Conservation (phyloP, 1,140 invertebrate genomes). For the Plectrocnemia conspersa region DNA sequence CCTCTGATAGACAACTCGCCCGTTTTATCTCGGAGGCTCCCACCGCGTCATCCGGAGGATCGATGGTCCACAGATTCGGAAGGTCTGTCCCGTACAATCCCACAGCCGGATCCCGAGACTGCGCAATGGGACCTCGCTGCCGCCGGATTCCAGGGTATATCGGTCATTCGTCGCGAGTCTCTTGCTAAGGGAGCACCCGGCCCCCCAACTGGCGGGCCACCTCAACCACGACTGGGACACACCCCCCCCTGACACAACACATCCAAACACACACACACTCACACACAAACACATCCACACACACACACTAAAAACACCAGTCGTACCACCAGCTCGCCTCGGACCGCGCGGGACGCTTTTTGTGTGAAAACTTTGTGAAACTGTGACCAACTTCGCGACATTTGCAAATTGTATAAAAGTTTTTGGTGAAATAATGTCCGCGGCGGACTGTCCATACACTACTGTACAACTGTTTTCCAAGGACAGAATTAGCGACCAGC, state of each 20-base stretch:
- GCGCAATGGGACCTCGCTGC: constrained; percentile 19
- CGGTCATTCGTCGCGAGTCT: constrained; percentile 34
- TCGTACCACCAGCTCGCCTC: not conserved
- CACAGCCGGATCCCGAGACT: too few species aligned
- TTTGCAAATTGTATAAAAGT: not conserved
- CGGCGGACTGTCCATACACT: too few species aligned
- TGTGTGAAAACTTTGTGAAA: not conserved
- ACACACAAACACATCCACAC: too few species aligned
- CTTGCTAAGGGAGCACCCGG: constrained; percentile 24
- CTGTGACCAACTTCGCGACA: not conserved
- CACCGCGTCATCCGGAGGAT: not conserved
- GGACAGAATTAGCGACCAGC: too few species aligned
- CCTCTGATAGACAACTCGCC: too few species aligned
- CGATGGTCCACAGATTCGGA: not conserved
- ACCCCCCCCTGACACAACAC: not conserved
- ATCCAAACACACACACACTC: too few species aligned
- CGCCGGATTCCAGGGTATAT: constrained; percentile 26
- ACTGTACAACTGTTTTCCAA: too few species aligned
- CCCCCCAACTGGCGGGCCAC: constrained; percentile 12
- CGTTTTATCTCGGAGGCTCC: not conserved
- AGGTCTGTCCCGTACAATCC: too few species aligned
- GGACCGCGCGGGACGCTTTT: constrained; percentile 6
- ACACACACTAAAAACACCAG: too few species aligned
- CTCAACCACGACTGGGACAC: constrained; percentile 2
- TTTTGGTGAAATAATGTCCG: too few species aligned